Conservation (phyloP, 2,888 invertebrate genomes). For the Nomada fucata region DNA sequence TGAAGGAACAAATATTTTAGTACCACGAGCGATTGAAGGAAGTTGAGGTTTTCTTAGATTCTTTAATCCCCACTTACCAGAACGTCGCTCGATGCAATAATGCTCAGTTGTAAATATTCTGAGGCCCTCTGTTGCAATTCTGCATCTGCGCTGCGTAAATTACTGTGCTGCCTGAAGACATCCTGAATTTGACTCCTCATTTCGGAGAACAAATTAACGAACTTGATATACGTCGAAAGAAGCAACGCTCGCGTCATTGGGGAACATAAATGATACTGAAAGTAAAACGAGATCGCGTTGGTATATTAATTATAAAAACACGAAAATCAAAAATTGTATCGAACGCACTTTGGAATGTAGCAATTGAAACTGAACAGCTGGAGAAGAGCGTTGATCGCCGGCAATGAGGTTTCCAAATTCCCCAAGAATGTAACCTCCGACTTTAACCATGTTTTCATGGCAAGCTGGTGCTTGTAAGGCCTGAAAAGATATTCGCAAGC, state of each 20-base stretch:
- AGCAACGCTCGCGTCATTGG: constrained; percentile 98
- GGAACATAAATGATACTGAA: constrained; percentile 96
- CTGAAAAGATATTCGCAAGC: constrained; percentile 79
- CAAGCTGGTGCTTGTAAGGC: constrained; percentile 99
- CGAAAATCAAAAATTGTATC: neutral
- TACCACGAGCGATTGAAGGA: neutral
- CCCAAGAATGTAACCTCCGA: constrained; percentile 99
- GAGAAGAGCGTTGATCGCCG: constrained; percentile 98
- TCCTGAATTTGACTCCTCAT: constrained; percentile 98
- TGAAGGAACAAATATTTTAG: neutral
- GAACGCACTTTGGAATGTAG: constrained; percentile 94
- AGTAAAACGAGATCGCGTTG: neutral
- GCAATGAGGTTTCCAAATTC: constrained; percentile 99
- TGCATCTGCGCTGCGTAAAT: constrained; percentile 98
- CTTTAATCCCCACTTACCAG: constrained; percentile 85
- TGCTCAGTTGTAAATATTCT: constrained; percentile 98
- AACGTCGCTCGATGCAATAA: constrained; percentile 98
- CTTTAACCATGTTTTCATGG: constrained; percentile 99
- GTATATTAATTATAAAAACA: no score
- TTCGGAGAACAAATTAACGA: constrained; percentile 99
- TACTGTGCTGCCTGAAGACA: constrained; percentile 97
- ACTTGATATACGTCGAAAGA: constrained; percentile 99
- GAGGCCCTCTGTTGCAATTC: constrained; percentile 99
- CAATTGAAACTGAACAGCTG: constrained; percentile 98
- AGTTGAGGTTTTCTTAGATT: neutral